A percentile compares a stretch with the other conserved stretches of the same genome.
Evolutionary conservation across 2,797 vertebrate species (phyloP).

Genomic region (Peromyscus attwateri): DNA sequence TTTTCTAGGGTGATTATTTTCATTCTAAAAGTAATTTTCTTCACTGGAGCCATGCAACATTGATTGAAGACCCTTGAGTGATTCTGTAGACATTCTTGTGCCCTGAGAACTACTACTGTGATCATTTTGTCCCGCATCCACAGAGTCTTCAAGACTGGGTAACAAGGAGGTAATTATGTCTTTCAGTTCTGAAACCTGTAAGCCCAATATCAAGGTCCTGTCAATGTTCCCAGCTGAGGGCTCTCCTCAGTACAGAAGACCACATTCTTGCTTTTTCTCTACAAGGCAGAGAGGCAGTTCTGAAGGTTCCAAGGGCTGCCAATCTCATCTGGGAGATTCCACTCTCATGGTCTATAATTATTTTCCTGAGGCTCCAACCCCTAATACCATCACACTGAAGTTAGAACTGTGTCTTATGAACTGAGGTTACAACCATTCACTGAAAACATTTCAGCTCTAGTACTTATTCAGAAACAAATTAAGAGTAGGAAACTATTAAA

Average conservation of each 20-base stretch:
- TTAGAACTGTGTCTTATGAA: background rate
- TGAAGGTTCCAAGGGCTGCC: background rate
- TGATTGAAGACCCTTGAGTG: background rate
- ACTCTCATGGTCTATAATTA: background rate
- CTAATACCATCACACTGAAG: background rate
- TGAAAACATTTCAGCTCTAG: background rate
- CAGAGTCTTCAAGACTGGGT: background rate
- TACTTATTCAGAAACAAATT: background rate
- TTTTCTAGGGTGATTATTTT: conserved; percentile 13
- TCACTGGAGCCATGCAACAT: background rate
- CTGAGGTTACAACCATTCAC: background rate
- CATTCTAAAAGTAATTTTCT: background rate
- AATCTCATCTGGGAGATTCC: too few species aligned
- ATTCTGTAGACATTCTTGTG: background rate
- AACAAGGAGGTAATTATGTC: background rate
- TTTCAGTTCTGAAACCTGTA: background rate
- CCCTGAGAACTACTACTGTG: background rate
- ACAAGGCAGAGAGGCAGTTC: background rate
- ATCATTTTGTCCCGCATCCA: background rate
- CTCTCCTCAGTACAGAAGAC: background rate
- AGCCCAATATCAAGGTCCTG: background rate
- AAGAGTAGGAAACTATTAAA: background rate
- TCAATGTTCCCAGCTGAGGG: background rate
- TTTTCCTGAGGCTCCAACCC: background rate
- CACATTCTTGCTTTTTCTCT: background rate